Evolutionary conservation across 2,888 invertebrate genomes (phyloP).

Genomic region (Calliopum simillimum): DNA sequence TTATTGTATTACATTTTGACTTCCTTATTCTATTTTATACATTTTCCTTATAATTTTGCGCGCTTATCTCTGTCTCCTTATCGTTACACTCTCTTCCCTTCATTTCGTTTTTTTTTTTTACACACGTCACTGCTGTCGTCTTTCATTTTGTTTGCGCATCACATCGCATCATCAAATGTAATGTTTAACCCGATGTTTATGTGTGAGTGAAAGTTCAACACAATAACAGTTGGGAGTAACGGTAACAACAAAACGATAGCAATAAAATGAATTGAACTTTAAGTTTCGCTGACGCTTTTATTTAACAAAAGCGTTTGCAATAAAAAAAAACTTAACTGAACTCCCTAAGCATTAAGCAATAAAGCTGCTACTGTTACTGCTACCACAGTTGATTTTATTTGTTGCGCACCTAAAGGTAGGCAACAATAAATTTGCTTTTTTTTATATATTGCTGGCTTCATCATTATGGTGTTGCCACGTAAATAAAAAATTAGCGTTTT

Average conservation of each 20-base stretch:
- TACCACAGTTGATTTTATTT: not conserved
- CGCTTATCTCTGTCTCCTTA: not conserved
- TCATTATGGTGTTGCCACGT: too few relatives aligned
- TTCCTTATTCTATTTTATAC: not conserved
- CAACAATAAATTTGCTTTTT: not conserved
- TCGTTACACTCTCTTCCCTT: not conserved
- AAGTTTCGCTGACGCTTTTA: conserved; percentile 10
- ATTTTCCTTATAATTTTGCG: not conserved
- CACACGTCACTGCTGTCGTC: not conserved
- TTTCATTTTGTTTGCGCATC: not conserved
- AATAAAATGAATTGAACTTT: conserved; percentile 30
- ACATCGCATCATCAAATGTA: not conserved
- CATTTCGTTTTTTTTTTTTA: not conserved
- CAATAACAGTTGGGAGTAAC: conserved; percentile 21
- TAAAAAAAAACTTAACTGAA: conserved; percentile 5
- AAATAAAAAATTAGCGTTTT: too few relatives aligned
- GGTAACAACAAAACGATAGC: conserved; percentile 34
- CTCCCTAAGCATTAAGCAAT: not conserved
- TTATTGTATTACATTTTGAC: not conserved
- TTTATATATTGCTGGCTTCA: too few relatives aligned
- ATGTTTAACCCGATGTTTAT: conserved; percentile 12
- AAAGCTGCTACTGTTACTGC: not conserved
- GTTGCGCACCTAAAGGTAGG: not conserved
- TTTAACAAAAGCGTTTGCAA: conserved; percentile 17
- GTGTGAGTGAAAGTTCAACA: conserved; percentile 5